phyloP scores from a whole-genome alignment of 2,888 invertebrate species.

The Pherbina coryleti region DNA sequence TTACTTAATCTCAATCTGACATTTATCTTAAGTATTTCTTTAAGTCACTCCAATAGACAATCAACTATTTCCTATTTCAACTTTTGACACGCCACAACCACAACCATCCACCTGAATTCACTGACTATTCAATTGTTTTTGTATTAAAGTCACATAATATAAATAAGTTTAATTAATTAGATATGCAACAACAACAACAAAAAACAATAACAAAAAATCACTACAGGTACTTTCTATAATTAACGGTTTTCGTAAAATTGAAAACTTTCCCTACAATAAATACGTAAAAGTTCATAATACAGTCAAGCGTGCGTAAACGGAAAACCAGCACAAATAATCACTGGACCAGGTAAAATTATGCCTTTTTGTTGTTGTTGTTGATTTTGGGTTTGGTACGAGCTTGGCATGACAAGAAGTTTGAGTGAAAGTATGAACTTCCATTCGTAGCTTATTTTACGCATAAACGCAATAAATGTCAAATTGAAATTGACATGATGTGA shows the following conservation, averaged over 20 bases:
- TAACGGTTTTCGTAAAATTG: neutral
- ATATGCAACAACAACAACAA: neutral
- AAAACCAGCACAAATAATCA: neutral
- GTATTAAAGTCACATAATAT: conserved; percentile 15
- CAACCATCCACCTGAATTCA: neutral
- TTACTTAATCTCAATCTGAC: too few relatives aligned
- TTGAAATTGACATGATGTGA: conserved; percentile 44
- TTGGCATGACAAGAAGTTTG: neutral
- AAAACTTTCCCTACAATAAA: conserved; percentile 1
- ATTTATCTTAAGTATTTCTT: too few relatives aligned
- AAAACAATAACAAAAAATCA: neutral
- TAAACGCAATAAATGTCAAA: conserved; percentile 43
- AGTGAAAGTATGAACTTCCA: neutral
- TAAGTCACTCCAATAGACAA: too few relatives aligned
- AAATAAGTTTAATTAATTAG: conserved; percentile 10
- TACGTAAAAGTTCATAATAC: conserved; percentile 4
- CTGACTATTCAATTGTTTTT: neutral
- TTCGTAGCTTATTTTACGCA: conserved; percentile 14
- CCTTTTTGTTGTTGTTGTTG: too few relatives aligned
- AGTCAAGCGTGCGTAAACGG: conserved; percentile 20
- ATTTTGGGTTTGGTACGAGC: neutral
- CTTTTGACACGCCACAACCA: neutral
- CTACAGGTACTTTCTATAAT: neutral
- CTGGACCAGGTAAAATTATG: conserved; percentile 11
- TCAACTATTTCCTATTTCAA: neutral